Percentiles rank a stretch among this genome's conserved stretches.
Evolutionary conservation across 2,797 vertebrate species (phyloP).

Genomic region (Sciurus vulgaris): DNA sequence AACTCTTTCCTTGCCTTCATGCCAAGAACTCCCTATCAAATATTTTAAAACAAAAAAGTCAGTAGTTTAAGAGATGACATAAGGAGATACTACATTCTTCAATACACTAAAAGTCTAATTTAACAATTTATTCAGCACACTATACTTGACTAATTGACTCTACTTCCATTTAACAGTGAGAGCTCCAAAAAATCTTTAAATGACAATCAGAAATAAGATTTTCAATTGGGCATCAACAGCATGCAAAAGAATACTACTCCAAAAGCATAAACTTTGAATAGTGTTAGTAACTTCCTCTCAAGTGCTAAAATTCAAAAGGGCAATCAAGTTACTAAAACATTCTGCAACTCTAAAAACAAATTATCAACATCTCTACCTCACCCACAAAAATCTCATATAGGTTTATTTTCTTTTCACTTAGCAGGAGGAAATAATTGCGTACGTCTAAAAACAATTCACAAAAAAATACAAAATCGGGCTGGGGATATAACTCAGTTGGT

Average conservation of each 20-base stretch:
- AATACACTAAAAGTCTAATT: not conserved
- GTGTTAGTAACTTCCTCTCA: not conserved
- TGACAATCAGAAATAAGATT: slow-evolving; percentile 51
- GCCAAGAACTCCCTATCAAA: not conserved
- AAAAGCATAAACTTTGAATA: not conserved
- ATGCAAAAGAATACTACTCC: slow-evolving; percentile 6
- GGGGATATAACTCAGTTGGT: too few species aligned
- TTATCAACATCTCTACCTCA: not conserved
- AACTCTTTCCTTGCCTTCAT: not conserved
- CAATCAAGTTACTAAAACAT: slow-evolving; percentile 3
- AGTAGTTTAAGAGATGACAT: not conserved
- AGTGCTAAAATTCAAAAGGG: slow-evolving; percentile 33
- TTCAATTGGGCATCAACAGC: not conserved
- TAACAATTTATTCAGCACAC: not conserved
- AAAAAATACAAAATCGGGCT: not conserved
- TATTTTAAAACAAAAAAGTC: not conserved
- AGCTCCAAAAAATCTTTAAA: slow-evolving; percentile 21
- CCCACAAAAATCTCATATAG: not conserved
- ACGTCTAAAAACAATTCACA: slow-evolving; percentile 41
- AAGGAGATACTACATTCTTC: slow-evolving; percentile 35
- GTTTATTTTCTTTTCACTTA: slow-evolving; percentile 7
- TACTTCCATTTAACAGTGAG: slow-evolving; percentile 25
- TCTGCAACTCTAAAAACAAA: slow-evolving; percentile 17
- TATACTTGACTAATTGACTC: not conserved
- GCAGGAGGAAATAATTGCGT: slow-evolving; percentile 2